Base-by-base conservation (phyloP, 2,113 vertebrate species). In the Equus quagga region DNA sequence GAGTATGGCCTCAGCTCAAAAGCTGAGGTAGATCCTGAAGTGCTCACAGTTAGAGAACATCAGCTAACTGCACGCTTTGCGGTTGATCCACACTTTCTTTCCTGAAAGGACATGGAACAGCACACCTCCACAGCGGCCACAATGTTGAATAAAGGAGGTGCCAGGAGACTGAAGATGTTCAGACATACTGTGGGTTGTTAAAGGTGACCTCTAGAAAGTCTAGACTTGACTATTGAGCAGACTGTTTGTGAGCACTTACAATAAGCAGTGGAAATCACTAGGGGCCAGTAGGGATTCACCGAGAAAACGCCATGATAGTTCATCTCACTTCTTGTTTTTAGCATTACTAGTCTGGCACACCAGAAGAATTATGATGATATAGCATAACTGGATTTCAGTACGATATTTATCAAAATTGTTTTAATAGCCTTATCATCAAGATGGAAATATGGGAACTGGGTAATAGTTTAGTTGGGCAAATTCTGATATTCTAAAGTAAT, bases 401-500 rank as follows among this genome's bases (percentile, higher is more conserved):
- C 93, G 41, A 89, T 65, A 86, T 46, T 78, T 84, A 58, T 85
- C 26, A 21, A 69, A 80, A 81, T 64, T 8, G 1, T 60, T 85
- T 54, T 81, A 24, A 70, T 17, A 80, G 26, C 36, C 31, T 91
- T 79, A 94, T 67, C 28, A 46, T 56, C 58, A 82, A 87, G 18
- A 75, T 36, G 11, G 31, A 75, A 28, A 62, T 36, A 91, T 5
- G 4, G 36, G 19, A 81, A 13, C 65, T n/a, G 33, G 7, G 13
- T 75, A 83, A 70, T 21, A 85, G 12, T 79, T 92, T 56, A 62
- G 44, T 64, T 95, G 65, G 14, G 31, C 8, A 96, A n/a, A 60
- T 24, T 94, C 64, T 94, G 33, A 67, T 89, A 70, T 78, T 44
- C 31, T 89, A 65, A 88, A 91, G 31, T 46, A 78, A 67, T 94